These are phyloP conservation scores for Ips typographus DNA, from an alignment of 1,140 invertebrate genomes.

Conservation along the genomic window DNA sequence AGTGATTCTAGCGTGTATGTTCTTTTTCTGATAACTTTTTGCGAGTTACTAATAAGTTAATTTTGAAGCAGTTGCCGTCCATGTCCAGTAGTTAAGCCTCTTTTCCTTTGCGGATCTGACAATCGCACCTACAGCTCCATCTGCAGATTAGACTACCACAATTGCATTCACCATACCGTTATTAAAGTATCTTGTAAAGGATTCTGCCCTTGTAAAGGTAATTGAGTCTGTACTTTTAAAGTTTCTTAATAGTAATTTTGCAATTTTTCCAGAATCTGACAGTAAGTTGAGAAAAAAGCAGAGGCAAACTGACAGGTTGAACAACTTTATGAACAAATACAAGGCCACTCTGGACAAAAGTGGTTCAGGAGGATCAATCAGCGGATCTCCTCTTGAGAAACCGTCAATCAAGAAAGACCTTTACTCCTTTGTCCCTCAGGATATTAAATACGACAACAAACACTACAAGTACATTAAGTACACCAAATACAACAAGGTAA, in stretches of 20 bases:
- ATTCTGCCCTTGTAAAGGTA: constrained; percentile 87
- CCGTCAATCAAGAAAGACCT: constrained; percentile 49
- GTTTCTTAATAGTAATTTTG: constrained; percentile 1
- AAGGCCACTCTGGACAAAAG: constrained; percentile 58
- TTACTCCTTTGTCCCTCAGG: constrained; percentile 71
- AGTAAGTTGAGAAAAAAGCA: constrained; percentile 62
- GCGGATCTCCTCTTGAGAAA: constrained; percentile 48
- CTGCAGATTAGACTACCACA: constrained; percentile 87
- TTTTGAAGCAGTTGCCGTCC: constrained; percentile 68
- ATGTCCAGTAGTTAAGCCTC: constrained; percentile 75
- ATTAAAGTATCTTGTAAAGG: constrained; percentile 81
- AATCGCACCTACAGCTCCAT: constrained; percentile 91
- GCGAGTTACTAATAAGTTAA: neutral
- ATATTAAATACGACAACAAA: constrained; percentile 79
- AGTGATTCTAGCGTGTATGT: constrained; percentile 55
- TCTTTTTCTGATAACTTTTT: neutral
- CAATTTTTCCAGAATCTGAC: constrained; percentile 55
- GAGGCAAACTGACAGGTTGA: constrained; percentile 62
- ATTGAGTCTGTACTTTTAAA: constrained; percentile 1
- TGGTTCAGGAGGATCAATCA: constrained; percentile 50
- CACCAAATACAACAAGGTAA: constrained; percentile 69
- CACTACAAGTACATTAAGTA: constrained; percentile 80
- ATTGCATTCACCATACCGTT: constrained; percentile 81
- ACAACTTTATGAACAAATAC: constrained; percentile 66
- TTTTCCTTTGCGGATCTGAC: constrained; percentile 86